Base-by-base conservation (phyloP, 2,888 invertebrate species). In the Silvanus unidentatus region DNA sequence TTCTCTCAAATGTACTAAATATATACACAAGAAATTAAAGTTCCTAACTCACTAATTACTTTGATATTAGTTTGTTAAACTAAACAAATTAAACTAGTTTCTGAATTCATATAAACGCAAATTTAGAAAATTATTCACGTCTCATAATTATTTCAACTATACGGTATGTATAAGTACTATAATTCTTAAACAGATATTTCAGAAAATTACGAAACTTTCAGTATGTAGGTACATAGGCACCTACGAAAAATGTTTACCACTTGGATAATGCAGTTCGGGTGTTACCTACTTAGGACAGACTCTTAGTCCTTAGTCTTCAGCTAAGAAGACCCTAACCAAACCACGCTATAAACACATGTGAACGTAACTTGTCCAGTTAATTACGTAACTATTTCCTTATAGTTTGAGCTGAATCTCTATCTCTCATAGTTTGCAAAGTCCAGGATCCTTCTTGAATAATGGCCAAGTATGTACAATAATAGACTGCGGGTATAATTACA, bases 1-100 rank as follows among this genome's bases (percentile, higher is more conserved):
- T 39, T 27, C 39, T 39, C 16, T 22, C 22, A 22, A 22, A 22
- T 8, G 8, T 22, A 22, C 39, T 8, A 41, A 32, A 42, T 16
- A 42, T 32, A 15, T 42, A 32, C 10, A 35, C 15, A 22, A 22
- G 15, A 40, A 34, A 40, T 40, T 44, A 13, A 36, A 22, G 39
- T 12, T 39, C 10, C 13, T 39, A 14, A 44, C 44, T 44, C 39
- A 13, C 32, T 44, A 44, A 44, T 44, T 44, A 37, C 44, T 44
- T 44, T 44, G 40, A 44, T 44, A 44, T 44, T 44, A 44, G 16
- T 44, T 44, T 34, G 39, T 22, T 39, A 22, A 16, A 39, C 39
- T 39, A 16, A 39, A 39, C 16, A 39, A 39, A 39, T 39, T 32
- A 12, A 32, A 32, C 11, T 32, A 32, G 22, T 32, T 32, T 16